phyloP scores from a whole-genome alignment of 2,888 invertebrate genomes.

The Brenthis hecate region DNA sequence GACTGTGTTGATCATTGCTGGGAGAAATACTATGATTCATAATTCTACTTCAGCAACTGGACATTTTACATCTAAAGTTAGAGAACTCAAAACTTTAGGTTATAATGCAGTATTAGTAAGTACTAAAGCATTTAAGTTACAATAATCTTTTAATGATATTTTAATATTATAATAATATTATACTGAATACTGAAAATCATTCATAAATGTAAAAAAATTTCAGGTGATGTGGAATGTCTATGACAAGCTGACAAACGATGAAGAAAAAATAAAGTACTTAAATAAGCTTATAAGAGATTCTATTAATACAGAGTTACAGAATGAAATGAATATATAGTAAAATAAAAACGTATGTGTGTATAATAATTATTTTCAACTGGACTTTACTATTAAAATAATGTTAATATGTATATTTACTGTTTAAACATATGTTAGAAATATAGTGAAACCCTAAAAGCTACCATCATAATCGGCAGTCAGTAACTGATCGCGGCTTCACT shows the following conservation, averaged over 20 bases:
- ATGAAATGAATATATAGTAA: too few species aligned
- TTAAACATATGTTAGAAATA: too few species aligned
- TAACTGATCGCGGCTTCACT: too few species aligned
- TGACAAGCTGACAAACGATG: slow-evolving; percentile 50
- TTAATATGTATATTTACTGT: too few species aligned
- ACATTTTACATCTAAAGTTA: slow-evolving; percentile 81
- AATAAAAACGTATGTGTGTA: too few species aligned
- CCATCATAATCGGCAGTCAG: too few species aligned
- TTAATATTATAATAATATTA: not conserved
- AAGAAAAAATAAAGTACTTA: slow-evolving; percentile 61
- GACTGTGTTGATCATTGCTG: slow-evolving; percentile 83
- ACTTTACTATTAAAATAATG: too few species aligned
- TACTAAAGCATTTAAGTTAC: not conserved
- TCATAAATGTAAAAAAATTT: slow-evolving; percentile 47
- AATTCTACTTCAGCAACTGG: slow-evolving; percentile 80
- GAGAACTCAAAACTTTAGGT: slow-evolving; percentile 84
- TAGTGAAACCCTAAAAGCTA: too few species aligned
- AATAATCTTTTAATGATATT: slow-evolving; percentile 8
- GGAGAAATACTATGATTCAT: slow-evolving; percentile 83
- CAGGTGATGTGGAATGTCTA: slow-evolving; percentile 81
- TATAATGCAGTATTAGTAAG: slow-evolving; percentile 82
- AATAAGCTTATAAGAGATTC: slow-evolving; percentile 56
- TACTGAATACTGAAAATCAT: not conserved
- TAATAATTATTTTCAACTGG: too few species aligned
- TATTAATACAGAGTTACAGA: slow-evolving; percentile 33